phyloP scores from a whole-genome alignment of 1,140 invertebrate species.

The Manduca sexta region DNA sequence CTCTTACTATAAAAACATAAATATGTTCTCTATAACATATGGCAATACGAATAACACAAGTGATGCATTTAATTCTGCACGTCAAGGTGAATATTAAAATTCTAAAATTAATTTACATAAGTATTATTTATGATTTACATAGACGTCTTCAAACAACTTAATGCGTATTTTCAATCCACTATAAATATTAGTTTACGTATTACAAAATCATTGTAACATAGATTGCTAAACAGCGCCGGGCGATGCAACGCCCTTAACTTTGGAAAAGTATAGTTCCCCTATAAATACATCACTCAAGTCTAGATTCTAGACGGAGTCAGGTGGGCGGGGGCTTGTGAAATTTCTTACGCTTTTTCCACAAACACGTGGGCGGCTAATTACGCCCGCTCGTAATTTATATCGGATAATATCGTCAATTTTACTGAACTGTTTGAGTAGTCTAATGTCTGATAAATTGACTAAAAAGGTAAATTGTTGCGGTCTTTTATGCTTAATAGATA shows the following conservation, averaged over 20 bases:
- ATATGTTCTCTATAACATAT: no score
- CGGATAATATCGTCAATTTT: constrained; percentile 40
- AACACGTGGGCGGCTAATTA: constrained; percentile 60
- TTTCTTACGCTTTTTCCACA: constrained; percentile 38
- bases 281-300: not conserved
- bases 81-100: no score
- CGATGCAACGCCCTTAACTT: not conserved
- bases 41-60: no score
- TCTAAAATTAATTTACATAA: no score
- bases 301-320: constrained; percentile 6
- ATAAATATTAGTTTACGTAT: no score
- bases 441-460: constrained; percentile 11
- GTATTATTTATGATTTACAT: no score
- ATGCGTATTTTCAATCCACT: no score
- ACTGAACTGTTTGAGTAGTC: constrained; percentile 17
- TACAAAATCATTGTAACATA: not conserved
- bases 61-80: no score
- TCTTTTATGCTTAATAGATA: no score
- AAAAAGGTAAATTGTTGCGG: no score
- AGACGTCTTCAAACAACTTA: no score
- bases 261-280: not conserved
- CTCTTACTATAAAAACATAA: no score
- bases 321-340: constrained; percentile 57
- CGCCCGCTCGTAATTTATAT: constrained; percentile 49
- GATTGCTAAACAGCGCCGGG: not conserved